A percentile compares a stretch with the other conserved stretches of the same genome.
These are phyloP conservation scores for Bimastos eiseni DNA, from an alignment of 2,888 invertebrate genomes.

Conservation along the genomic window DNA sequence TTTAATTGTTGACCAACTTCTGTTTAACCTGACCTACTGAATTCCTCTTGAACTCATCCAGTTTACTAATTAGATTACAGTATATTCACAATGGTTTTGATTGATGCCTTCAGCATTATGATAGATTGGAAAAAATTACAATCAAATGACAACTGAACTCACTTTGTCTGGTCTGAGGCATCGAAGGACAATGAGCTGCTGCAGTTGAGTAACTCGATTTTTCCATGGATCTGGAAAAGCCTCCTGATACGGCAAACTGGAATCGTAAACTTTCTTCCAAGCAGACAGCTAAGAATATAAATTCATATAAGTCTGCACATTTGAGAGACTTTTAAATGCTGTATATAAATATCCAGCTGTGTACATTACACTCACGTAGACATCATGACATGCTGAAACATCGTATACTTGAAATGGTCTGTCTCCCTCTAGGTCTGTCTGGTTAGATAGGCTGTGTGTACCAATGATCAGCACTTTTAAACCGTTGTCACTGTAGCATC, in stretches of 20 bases:
- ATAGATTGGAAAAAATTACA: neutral
- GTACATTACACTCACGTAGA: neutral
- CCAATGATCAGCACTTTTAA: too few species aligned
- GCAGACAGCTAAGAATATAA: slow-evolving; percentile 48
- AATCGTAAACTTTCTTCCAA: slow-evolving; percentile 82
- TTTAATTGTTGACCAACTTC: too few species aligned
- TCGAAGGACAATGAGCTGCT: slow-evolving; percentile 69
- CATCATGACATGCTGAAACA: neutral
- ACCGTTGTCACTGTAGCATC: too few species aligned
- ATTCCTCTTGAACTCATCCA: neutral
- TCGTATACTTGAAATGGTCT: too few species aligned
- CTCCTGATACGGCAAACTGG: slow-evolving; percentile 73
- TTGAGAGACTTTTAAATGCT: neutral
- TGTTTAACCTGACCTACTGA: neutral
- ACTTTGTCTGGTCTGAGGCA: slow-evolving; percentile 61
- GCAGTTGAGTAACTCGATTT: slow-evolving; percentile 67
- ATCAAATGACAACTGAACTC: neutral
- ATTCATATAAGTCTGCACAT: neutral
- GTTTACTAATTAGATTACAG: too few species aligned
- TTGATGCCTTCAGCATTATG: too few species aligned
- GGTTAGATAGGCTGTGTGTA: too few species aligned
- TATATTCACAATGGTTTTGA: too few species aligned
- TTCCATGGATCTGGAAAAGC: slow-evolving; percentile 73
- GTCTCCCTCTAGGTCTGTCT: too few species aligned
- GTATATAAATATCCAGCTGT: neutral